A percentile compares a stretch with the other conserved stretches of the same genome.
phyloP scores from a whole-genome alignment of 2,888 invertebrate species.

The Lypha dubia region DNA sequence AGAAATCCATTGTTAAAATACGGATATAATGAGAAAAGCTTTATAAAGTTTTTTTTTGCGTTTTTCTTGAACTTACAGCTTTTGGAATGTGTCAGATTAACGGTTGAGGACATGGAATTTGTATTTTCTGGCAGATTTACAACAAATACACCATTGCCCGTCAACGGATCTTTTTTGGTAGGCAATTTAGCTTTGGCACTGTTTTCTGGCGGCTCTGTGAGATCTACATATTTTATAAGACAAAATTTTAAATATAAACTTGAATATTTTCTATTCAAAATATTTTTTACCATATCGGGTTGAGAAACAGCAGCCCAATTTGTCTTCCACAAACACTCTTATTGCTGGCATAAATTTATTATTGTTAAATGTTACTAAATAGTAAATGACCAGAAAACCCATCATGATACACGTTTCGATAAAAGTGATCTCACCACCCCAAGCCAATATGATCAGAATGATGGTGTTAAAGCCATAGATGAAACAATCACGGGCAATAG shows the following conservation, averaged over 20 bases:
- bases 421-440: conserved; percentile 92
- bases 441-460: conserved; percentile 88
- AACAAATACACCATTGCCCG: conserved; percentile 81
- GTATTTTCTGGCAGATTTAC: conserved; percentile 80
- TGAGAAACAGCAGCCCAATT: conserved; percentile 82
- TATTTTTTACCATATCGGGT: conserved; percentile 80
- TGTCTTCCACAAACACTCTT: conserved; percentile 82
- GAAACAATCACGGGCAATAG: conserved; percentile 91
- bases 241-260: conserved; percentile 1
- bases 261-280: not conserved
- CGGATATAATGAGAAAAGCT: not conserved
- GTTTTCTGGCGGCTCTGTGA: conserved; percentile 82
- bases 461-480: conserved; percentile 90
- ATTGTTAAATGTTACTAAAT: conserved; percentile 89
- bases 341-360: conserved; percentile 84
- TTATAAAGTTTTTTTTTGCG: not conserved
- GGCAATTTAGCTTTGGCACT: conserved; percentile 82
- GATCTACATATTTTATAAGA: conserved; percentile 79
- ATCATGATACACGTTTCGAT: conserved; percentile 90
- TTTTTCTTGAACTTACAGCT: conserved; percentile 77
- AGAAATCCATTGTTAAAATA: not conserved
- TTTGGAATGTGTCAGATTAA: conserved; percentile 79
- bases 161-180: conserved; percentile 79
- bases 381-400: conserved; percentile 89
- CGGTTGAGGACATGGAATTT: conserved; percentile 80